phyloP scores from a whole-genome alignment of 2,113 vertebrate genomes.

The Myanophis thanlyinensis region DNA sequence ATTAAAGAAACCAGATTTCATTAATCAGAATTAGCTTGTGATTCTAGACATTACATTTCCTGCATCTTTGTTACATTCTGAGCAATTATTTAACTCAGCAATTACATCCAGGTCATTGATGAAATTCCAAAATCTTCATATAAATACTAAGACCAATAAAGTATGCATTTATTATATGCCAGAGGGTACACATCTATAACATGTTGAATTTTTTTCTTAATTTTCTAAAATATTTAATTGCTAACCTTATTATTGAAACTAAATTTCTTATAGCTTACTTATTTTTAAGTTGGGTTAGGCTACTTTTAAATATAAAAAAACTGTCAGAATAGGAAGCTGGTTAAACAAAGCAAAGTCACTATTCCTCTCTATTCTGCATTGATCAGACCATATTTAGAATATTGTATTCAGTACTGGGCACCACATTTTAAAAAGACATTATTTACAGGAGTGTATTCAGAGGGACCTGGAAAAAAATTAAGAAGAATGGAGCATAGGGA shows the following conservation, averaged over 20 bases:
- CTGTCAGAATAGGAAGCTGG: background rate
- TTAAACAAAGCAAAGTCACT: background rate
- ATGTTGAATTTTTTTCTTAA: background rate
- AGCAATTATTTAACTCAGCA: background rate
- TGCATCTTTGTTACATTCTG: conserved; percentile 33
- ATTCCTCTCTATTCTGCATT: background rate
- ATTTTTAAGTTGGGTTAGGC: background rate
- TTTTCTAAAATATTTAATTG: background rate
- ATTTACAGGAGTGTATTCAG: background rate
- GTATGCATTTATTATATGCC: background rate
- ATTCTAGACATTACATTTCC: background rate
- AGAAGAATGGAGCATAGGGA: background rate
- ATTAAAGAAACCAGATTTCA: background rate
- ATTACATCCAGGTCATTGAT: background rate
- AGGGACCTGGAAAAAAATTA: background rate
- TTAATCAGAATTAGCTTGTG: background rate
- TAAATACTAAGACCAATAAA: background rate
- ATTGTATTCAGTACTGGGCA: background rate
- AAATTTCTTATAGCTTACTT: background rate
- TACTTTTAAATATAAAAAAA: background rate
- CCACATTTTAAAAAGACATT: background rate
- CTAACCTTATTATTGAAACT: background rate
- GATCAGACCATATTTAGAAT: background rate
- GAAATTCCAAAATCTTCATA: background rate
- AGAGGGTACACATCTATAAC: background rate